Evolutionary conservation across 2,888 invertebrate genomes (phyloP).

Genomic region (Cheilosia vernalis): DNA sequence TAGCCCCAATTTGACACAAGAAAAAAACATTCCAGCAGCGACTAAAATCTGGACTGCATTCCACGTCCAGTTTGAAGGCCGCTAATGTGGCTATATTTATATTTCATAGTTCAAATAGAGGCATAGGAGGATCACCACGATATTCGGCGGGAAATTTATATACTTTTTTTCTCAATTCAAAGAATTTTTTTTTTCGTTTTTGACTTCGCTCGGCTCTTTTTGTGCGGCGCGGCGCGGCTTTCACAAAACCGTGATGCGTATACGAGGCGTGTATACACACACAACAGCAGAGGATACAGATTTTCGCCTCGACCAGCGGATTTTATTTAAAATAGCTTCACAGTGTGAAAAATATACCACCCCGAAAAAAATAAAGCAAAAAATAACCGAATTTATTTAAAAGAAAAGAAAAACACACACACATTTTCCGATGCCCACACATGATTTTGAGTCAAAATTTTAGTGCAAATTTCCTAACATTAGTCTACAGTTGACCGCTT

Average conservation of each 20-base stretch:
- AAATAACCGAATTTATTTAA: constrained; percentile 34
- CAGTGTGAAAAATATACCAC: constrained; percentile 36
- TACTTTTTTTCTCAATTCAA: neutral
- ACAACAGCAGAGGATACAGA: neutral
- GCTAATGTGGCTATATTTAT: constrained; percentile 62
- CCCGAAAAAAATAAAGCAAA: constrained; percentile 13
- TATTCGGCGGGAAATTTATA: constrained; percentile 55
- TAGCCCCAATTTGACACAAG: too few species aligned
- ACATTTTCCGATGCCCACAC: constrained; percentile 62
- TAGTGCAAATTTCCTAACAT: constrained; percentile 60
- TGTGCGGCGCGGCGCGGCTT: neutral
- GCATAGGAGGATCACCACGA: constrained; percentile 30
- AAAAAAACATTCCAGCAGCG: neutral
- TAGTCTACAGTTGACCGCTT: constrained; percentile 71
- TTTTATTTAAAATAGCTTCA: constrained; percentile 63
- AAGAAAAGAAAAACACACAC: constrained; percentile 24
- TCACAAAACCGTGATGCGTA: constrained; percentile 25
- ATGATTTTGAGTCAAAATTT: constrained; percentile 67
- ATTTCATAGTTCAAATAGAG: constrained; percentile 49
- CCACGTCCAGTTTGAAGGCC: constrained; percentile 37
- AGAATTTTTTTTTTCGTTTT: neutral
- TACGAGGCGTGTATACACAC: neutral
- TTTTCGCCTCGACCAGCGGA: constrained; percentile 21
- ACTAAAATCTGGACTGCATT: neutral
- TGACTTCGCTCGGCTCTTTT: constrained; percentile 10